Base-by-base conservation (phyloP, 1,140 invertebrate species). In the Drosophila kohkoa region DNA sequence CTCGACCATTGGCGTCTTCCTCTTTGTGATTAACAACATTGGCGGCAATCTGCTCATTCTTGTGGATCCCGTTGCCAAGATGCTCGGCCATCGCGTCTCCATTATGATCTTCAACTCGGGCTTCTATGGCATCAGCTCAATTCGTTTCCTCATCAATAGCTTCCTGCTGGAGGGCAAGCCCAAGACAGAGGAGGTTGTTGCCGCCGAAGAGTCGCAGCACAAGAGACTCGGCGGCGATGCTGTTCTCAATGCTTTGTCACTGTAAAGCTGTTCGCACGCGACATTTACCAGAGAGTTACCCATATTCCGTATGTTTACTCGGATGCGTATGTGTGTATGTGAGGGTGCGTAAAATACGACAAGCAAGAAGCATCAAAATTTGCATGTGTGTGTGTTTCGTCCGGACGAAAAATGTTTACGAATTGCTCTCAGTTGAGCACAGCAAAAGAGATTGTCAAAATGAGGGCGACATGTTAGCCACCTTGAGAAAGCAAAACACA, bases 1-100 rank as follows among this genome's bases (percentile, higher is more conserved):
- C 8, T 97, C 96, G 3, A 96, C 96, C 1, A 95, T 98, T 3
- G 97, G 96, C 0, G 94, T 98, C 1, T 98, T 97, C 82, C 93
- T 98, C 2, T 98, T 98, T 91, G 96, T 98, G 0, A 98, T 98
- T 96, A 98, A 98, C 93, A 98, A 98, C 92, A 95, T 98, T 66
- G 97, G 97, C n/a, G 97, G 97, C n/a, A 98, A 98, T 92, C 93
- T 98, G 63, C 97, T 97, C 5, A 97, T 98, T 81, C 93, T 97
- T 0, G 96, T 98, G 0, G 97, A 97, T 92, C 97, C 97, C 0
- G 95, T 97, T 0, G 95, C 96, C 16, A 95, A 96, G 90, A 93
- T 94, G 0, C 95, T 97, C 38, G 96, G 96, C n/a, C 98, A 97
- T 90, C 94, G 96, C 62, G 96, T 96, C 80, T 95, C 97, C 13